These are phyloP conservation scores for Gorsachius goisagi DNA, from an alignment of 2,113 vertebrate species.

Conservation along the genomic window DNA sequence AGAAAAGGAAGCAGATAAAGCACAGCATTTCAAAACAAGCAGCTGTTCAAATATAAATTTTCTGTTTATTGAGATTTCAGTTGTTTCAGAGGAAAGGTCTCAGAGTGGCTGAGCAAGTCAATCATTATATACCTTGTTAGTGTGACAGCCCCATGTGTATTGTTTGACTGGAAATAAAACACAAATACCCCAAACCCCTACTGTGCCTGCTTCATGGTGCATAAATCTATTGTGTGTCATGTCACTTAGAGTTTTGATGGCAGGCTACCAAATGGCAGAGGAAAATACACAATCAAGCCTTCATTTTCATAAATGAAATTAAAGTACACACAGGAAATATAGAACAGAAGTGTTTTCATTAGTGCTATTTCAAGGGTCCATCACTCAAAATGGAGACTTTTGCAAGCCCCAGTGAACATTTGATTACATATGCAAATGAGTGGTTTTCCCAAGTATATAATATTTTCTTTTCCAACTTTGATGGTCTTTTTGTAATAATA, in stretches of 20 bases:
- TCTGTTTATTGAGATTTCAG: constrained; percentile 73
- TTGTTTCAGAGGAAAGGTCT: constrained; percentile 70
- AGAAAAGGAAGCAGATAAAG: constrained; percentile 28
- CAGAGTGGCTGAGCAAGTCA: constrained; percentile 74
- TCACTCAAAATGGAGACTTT: neutral
- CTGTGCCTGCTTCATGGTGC: constrained; percentile 71
- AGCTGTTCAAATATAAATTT: constrained; percentile 76
- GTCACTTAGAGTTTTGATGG: constrained; percentile 74
- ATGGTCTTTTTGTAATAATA: neutral
- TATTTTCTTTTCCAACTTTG: neutral
- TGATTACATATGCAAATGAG: neutral
- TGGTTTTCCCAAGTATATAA: neutral
- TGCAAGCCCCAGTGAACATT: neutral
- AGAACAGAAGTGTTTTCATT: constrained; percentile 37
- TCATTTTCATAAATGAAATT: constrained; percentile 60
- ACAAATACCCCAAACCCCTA: constrained; percentile 71
- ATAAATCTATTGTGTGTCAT: constrained; percentile 63
- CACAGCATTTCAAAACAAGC: constrained; percentile 62
- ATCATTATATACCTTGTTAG: constrained; percentile 82
- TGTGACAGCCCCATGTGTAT: constrained; percentile 75
- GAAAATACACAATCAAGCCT: constrained; percentile 60
- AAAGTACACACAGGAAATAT: constrained; percentile 16
- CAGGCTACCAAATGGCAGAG: constrained; percentile 71
- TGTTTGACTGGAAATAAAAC: constrained; percentile 78
- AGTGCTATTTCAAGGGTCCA: neutral